Evolutionary conservation across 1,140 invertebrate species (phyloP), one percentile per base, ranked within the genome.

Genomic region (Aricia agestis): DNA sequence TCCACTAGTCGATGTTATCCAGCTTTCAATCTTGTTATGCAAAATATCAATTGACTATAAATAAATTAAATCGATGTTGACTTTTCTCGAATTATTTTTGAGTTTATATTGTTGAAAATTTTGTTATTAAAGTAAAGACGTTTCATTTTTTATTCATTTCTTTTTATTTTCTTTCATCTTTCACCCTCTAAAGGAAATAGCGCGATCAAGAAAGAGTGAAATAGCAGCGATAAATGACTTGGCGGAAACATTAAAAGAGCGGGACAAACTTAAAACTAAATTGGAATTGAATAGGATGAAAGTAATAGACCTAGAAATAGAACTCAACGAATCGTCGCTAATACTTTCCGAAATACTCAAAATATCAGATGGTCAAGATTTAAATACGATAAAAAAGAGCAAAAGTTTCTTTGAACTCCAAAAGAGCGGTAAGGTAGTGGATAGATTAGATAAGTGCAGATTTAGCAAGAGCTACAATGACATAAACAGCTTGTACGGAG

Each of bases 351-450:
- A 91, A 78, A 79, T 91, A 58, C 74, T 91, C 11, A 90, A 91
- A 78, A 85, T 91, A 79, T 84, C 89, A 36, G 82, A 90, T 68
- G 80, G 85, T 69, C 81, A 82, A 75, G 85, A 90, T 42, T 71
- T 87, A 31, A 81, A 73, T 63, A 79, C 80, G 59, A 87, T 87
- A 68, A 87, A 91, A 77, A 83, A 87, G 73, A 89, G 86, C 67
- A 89, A 83, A 80, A 90, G 86, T 75, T 89, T 85, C 79, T 87
- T 89, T 72, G 89, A 90, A 75, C 73, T 91, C 25, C 89, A 88
- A 80, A 91, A 90, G 75, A 91, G 89, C 81, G 87, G 87, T 89
- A 91, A 90, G 86, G 87, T 91, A 87, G 87, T 85, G 71, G 82
- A 85, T 84, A 91, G 87, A 76, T 78, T 91, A 58, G 86, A 90